phyloP scores from a whole-genome alignment of 2,888 invertebrate genomes.

The Aphidoletes aphidimyza region DNA sequence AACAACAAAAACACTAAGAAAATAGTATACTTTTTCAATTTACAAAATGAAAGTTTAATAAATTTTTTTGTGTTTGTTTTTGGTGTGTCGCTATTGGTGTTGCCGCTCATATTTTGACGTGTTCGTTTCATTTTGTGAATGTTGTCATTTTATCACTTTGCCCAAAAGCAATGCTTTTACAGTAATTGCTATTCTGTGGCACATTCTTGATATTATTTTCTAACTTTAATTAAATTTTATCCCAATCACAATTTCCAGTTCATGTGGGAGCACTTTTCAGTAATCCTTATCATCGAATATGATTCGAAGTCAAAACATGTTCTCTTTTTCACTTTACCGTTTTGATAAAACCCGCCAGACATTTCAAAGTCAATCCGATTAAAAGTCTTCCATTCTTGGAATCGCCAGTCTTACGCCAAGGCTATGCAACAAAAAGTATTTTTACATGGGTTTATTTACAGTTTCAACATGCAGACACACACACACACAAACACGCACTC shows the following conservation, averaged over 20 bases:
- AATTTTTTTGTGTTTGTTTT: too few relatives aligned
- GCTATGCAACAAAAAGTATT: too few relatives aligned
- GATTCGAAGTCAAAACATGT: too few relatives aligned
- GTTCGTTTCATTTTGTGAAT: neutral
- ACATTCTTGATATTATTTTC: constrained; percentile 48
- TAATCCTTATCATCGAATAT: neutral
- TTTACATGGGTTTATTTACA: too few relatives aligned
- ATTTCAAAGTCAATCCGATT: too few relatives aligned
- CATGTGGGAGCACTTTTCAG: constrained; percentile 26
- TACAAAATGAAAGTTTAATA: neutral
- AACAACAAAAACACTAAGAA: too few relatives aligned
- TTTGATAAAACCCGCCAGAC: too few relatives aligned
- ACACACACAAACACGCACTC: neutral
- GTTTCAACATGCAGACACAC: neutral
- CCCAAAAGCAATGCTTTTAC: neutral
- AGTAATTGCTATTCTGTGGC: constrained; percentile 29
- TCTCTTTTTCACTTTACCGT: too few relatives aligned
- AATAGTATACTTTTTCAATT: neutral
- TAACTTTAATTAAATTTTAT: constrained; percentile 37
- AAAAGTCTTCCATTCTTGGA: too few relatives aligned
- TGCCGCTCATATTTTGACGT: neutral
- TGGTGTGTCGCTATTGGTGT: too few relatives aligned
- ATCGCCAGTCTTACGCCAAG: too few relatives aligned
- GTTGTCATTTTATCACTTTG: neutral
- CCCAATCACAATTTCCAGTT: constrained; percentile 14